phyloP scores from a whole-genome alignment of 2,113 vertebrate species.

The Coptodon rendalli region DNA sequence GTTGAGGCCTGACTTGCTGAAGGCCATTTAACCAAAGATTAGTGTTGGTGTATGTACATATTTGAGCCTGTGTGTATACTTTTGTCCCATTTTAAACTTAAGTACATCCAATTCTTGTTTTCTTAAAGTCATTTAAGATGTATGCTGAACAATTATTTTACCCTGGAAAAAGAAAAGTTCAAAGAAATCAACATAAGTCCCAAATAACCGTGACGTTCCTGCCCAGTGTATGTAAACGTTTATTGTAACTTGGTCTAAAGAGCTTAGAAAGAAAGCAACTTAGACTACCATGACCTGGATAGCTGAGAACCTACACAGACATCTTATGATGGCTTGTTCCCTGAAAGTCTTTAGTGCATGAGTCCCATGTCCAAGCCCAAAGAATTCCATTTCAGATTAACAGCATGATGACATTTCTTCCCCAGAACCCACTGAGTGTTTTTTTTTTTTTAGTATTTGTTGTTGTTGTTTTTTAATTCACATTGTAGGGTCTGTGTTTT shows the following conservation, averaged over 20 bases:
- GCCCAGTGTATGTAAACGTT: not conserved
- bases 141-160: not conserved
- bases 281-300: not conserved
- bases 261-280: not conserved
- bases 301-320: fast-evolving
- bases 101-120: not conserved
- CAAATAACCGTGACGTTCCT: fast-evolving
- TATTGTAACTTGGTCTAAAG: not conserved
- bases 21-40: not conserved
- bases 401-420: not conserved
- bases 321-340: not conserved
- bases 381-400: not conserved
- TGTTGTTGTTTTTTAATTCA: not conserved
- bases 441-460: not conserved
- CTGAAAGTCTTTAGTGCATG: not conserved
- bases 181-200: fast-evolving
- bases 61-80: not conserved
- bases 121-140: not conserved
- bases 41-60: fast-evolving
- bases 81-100: fast-evolving
- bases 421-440: not conserved
- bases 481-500: not conserved
- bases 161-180: not conserved
- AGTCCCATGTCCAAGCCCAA: not conserved
- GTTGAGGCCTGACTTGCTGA: fast-evolving